phyloP scores from a whole-genome alignment of 2,113 vertebrate species.

The Pithys albifrons region DNA sequence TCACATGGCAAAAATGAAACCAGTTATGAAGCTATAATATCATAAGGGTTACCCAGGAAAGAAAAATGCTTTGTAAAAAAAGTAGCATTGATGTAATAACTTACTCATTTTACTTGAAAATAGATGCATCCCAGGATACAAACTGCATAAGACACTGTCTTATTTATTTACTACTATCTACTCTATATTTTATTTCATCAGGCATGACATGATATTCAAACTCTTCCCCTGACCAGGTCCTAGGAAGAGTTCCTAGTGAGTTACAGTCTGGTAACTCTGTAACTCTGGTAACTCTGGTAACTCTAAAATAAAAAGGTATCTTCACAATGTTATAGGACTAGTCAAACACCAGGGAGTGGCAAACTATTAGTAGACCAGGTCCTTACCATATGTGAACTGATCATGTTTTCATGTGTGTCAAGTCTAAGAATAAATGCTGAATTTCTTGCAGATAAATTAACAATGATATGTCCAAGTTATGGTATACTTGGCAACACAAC shows the following conservation, averaged over 20 bases:
- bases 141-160: not conserved
- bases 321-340: not conserved
- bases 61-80: not conserved
- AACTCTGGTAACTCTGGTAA: too few relatives aligned
- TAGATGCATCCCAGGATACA: not conserved
- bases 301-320: not conserved
- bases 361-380: not conserved
- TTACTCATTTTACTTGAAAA: not conserved
- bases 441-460: not conserved
- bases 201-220: not conserved
- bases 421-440: not conserved
- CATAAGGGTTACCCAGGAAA: not conserved
- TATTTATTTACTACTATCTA: not conserved
- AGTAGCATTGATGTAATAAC: not conserved
- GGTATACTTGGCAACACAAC: not conserved
- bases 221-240: not conserved
- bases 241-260: not conserved
- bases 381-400: rapidly evolving
- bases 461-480: not conserved
- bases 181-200: not conserved
- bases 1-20: not conserved
- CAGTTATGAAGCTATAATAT: not conserved
- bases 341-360: not conserved
- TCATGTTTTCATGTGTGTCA: not conserved
- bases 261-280: too few relatives aligned